A percentile compares a stretch with the other conserved stretches of the same genome.
Conservation (phyloP, 2,888 invertebrate genomes). For the Trichacis sp. region DNA sequence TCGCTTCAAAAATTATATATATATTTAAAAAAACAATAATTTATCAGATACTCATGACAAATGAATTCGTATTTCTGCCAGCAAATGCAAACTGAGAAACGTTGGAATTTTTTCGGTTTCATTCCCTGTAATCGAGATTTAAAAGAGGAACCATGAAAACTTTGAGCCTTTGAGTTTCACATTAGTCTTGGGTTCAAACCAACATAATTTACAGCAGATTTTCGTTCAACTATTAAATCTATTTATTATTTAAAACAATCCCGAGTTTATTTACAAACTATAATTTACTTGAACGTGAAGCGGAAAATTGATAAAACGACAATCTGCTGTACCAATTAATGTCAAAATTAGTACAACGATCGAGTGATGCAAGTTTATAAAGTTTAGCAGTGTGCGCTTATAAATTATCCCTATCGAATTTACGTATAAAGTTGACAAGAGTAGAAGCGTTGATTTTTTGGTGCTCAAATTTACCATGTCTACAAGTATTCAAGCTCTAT, state of each 20-base stretch:
- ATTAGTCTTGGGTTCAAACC: not conserved
- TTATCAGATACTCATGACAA: too few species aligned
- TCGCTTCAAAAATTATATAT: too few species aligned
- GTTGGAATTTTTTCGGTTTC: too few species aligned
- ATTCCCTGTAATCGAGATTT: too few species aligned
- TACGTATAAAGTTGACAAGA: not conserved
- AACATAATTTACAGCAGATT: not conserved
- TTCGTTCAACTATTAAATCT: too few species aligned
- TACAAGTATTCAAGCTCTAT: constrained; percentile 1
- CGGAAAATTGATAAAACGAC: too few species aligned
- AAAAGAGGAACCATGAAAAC: not conserved
- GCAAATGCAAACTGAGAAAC: too few species aligned
- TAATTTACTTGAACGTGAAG: too few species aligned
- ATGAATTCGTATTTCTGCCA: too few species aligned
- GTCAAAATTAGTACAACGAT: not conserved
- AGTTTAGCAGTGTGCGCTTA: not conserved
- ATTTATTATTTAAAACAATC: not conserved
- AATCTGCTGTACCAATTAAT: too few species aligned
- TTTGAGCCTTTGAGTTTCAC: not conserved
- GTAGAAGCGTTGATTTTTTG: not conserved
- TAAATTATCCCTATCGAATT: not conserved
- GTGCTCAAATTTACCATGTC: not conserved
- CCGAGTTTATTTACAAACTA: too few species aligned
- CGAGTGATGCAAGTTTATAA: not conserved
- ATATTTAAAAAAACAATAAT: too few species aligned